Base-by-base conservation (phyloP, 2,797 vertebrate genomes). In the Lutjanus argentimaculatus region DNA sequence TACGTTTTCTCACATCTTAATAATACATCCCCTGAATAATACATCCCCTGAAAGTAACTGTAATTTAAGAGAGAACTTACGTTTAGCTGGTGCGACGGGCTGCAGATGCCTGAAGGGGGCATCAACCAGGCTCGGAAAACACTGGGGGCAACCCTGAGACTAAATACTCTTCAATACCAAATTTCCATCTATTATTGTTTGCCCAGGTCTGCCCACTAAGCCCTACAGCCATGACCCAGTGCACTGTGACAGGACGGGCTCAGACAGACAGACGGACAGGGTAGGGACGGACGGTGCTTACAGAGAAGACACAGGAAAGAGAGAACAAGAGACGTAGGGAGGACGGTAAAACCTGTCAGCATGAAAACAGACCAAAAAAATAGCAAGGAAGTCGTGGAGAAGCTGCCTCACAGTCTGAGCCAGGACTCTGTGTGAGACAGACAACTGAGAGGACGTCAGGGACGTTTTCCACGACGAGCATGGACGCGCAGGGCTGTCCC, bases 211-310 rank as follows among this genome's bases (percentile, higher is more conserved):
- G 72, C 49, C 17, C 73, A 25, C 72, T 40, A 6, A 71, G 43
- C 64, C 65, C 56, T 43, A 70, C 71, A 76, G 77, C 84, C 86
- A 85, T 63, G 53, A 88, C 67, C 92, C 90, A 71, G 19, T 14
- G 72, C 91, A 94, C 91, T 89, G 91, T 93, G 92, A 91, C 16
- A 10, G 75, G 71, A 64, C 17, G 42, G 75, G 64, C 75, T 74
- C 70, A 72, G 30, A 36, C 30, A 36, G 30, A 36, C 56, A 79
- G 78, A 53, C 19, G 8, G 77, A 62, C 78, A 89, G 85, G 61
- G 51, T 65, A 72, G 63, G 57, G 17, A 56, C 9, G 21, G 30
- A 36, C 30, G 30, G 52, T 21, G 62, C 30, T 62, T 9, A 36
- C 1, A 5, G 19, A 68, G 30, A 36, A 36, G 30, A 61, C 51